phyloP scores from a whole-genome alignment of 2,797 vertebrate species.

The Sebastes nivosus region DNA sequence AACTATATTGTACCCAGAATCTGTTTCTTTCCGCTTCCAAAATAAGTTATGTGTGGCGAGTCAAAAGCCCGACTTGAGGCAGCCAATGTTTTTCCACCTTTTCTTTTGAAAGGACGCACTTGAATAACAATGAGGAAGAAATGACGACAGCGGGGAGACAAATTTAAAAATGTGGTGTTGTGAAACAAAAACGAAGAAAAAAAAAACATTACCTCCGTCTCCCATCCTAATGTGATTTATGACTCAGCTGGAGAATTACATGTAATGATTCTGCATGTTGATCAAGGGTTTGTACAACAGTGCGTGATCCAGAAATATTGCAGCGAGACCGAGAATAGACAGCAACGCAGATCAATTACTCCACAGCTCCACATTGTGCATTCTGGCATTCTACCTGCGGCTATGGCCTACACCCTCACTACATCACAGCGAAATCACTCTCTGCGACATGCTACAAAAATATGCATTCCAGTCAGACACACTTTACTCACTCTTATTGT shows the following conservation, averaged over 20 bases:
- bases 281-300: slow-evolving; percentile 66
- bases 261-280: slow-evolving; percentile 78
- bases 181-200: slow-evolving; percentile 2
- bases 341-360: slow-evolving; percentile 73
- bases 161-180: slow-evolving; percentile 47
- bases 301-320: slow-evolving; percentile 70
- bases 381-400: slow-evolving; percentile 47
- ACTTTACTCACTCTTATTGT: slow-evolving; percentile 39
- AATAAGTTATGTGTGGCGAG: slow-evolving; percentile 63
- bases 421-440: slow-evolving; percentile 46
- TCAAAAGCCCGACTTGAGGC: slow-evolving; percentile 49
- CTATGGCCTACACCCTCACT: slow-evolving; percentile 27
- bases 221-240: slow-evolving; percentile 68
- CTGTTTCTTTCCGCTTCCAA: slow-evolving; percentile 51
- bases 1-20: slow-evolving; percentile 63
- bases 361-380: slow-evolving; percentile 52
- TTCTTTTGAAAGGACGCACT: slow-evolving; percentile 54
- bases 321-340: slow-evolving; percentile 60
- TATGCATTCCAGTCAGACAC: slow-evolving; percentile 28
- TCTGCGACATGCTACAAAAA: slow-evolving; percentile 21
- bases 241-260: slow-evolving; percentile 65
- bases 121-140: slow-evolving; percentile 71
- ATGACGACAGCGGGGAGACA: slow-evolving; percentile 44
- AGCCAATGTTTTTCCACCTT: slow-evolving; percentile 47
- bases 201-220: slow-evolving; percentile 18